phyloP scores from a whole-genome alignment of 1,140 invertebrate species.

The Habropoda laboriosa region DNA sequence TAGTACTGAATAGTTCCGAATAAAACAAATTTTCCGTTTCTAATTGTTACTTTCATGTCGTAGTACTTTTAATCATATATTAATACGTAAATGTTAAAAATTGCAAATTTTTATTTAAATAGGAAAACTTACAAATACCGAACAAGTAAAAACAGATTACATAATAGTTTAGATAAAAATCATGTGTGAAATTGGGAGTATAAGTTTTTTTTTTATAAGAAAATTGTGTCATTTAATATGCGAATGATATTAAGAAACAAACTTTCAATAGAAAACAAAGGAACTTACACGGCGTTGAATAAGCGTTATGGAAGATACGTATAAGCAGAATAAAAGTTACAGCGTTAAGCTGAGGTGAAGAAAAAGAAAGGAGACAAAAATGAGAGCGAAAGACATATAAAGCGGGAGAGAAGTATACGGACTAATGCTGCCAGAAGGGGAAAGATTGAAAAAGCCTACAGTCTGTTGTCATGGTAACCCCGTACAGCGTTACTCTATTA shows the following conservation, averaged over 20 bases:
- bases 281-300: constrained; percentile 69
- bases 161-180: neutral
- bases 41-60: no score
- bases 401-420: constrained; percentile 38
- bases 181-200: neutral
- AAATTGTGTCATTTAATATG: neutral
- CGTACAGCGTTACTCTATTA: constrained; percentile 65
- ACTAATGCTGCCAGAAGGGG: constrained; percentile 35
- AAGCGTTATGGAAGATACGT: constrained; percentile 44
- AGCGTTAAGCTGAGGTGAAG: constrained; percentile 32
- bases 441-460: constrained; percentile 64
- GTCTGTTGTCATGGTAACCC: constrained; percentile 78
- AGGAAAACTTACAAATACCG: neutral
- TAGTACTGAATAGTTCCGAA: no score
- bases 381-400: constrained; percentile 8
- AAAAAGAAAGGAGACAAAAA: constrained; percentile 38
- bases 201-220: neutral
- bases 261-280: constrained; percentile 20
- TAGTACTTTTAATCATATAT: no score
- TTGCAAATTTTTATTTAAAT: neutral
- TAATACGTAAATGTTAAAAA: no score
- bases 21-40: no score
- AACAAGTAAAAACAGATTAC: neutral
- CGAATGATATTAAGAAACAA: neutral
- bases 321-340: constrained; percentile 18